A percentile compares a stretch with the other conserved stretches of the same genome.
Evolutionary conservation across 2,113 vertebrate genomes (phyloP).

Genomic region (Tetrao urogallus): DNA sequence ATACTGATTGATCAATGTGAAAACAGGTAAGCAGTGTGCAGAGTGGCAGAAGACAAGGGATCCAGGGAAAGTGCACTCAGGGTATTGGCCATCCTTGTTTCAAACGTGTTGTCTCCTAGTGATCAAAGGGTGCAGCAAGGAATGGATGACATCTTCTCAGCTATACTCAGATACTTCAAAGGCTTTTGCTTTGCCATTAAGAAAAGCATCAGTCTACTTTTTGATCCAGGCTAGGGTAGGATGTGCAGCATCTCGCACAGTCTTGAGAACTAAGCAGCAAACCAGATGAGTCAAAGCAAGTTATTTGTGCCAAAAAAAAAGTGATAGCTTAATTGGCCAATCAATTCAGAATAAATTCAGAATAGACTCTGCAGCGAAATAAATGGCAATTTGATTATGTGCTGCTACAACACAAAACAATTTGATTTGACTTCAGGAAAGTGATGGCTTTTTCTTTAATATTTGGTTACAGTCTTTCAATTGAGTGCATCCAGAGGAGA

Average conservation of each 20-base stretch:
- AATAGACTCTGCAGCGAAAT: background rate
- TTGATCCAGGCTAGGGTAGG: background rate
- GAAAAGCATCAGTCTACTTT: background rate
- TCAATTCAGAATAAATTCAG: constrained; percentile 24
- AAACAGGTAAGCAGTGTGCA: fast-evolving
- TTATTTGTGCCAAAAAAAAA: background rate
- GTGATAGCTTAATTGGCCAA: background rate
- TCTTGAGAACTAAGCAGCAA: background rate
- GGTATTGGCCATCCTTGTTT: background rate
- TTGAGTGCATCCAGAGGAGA: background rate
- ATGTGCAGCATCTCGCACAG: background rate
- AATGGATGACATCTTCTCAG: background rate
- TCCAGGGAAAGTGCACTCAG: background rate
- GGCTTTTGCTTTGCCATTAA: background rate
- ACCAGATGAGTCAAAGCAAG: background rate
- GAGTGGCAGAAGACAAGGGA: background rate
- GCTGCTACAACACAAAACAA: background rate
- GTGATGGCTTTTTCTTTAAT: background rate
- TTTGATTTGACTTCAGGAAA: constrained; percentile 4
- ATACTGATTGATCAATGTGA: background rate
- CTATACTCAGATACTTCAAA: background rate
- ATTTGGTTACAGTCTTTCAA: constrained; percentile 3
- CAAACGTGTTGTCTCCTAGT: fast-evolving
- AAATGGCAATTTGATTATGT: constrained; percentile 39
- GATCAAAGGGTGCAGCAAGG: background rate